phyloP scores from a whole-genome alignment of 2,797 vertebrate genomes.

The Nyctalus aviator region DNA sequence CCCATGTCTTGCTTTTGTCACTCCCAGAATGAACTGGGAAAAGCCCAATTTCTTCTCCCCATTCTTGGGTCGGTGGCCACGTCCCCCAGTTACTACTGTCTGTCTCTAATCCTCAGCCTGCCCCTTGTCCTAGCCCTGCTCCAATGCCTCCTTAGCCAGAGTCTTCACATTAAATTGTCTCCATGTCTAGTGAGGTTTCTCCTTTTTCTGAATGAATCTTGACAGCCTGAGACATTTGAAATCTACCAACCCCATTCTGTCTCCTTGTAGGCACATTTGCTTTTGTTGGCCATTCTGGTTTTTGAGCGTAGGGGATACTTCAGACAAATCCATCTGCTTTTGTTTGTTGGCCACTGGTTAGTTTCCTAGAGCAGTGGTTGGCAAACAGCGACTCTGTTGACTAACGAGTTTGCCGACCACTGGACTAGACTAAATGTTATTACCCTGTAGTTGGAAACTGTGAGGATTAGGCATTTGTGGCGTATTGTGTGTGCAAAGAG shows the following conservation, averaged over 20 bases:
- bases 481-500: too few species aligned
- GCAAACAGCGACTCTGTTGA: too few species aligned
- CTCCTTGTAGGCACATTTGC: background rate
- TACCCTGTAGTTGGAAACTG: too few species aligned
- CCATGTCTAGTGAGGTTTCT: background rate
- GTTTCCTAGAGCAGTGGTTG: background rate
- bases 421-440: too few species aligned
- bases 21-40: background rate
- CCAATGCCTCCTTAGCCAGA: background rate
- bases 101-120: rapidly evolving
- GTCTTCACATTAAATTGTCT: background rate
- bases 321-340: background rate
- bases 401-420: too few species aligned
- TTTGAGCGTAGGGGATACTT: background rate
- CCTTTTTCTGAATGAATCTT: background rate
- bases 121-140: background rate
- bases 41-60: background rate
- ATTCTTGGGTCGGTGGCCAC: background rate
- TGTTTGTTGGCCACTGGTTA: background rate
- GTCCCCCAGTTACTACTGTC: rapidly evolving
- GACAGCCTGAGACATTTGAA: background rate
- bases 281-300: background rate
- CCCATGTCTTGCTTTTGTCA: background rate
- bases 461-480: too few species aligned
- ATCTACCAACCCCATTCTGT: background rate